These are phyloP conservation scores for Trichomycterus rosablanca DNA, from an alignment of 2,113 vertebrate species.

Conservation along the genomic window DNA sequence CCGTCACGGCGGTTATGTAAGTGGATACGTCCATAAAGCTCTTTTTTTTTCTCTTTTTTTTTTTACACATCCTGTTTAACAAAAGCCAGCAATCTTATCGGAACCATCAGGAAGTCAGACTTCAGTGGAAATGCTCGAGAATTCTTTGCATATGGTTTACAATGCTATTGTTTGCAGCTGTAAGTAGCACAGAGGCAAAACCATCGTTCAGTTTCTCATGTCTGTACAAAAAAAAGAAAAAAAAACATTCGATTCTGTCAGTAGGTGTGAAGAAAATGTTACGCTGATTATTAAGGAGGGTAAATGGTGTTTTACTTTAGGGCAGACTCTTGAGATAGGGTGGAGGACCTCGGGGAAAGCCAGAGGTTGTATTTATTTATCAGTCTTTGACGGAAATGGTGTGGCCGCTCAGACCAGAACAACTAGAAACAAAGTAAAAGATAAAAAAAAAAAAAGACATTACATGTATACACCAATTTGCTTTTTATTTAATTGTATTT, in stretches of 20 bases:
- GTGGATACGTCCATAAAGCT: constrained; percentile 42
- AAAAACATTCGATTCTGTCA: no score
- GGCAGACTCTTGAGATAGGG: constrained; percentile 63
- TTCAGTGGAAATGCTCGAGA: constrained; percentile 61
- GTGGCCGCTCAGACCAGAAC: constrained; percentile 57
- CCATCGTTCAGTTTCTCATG: constrained; percentile 21
- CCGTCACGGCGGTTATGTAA: constrained; percentile 53
- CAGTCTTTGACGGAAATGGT: constrained; percentile 64
- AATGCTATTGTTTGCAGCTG: constrained; percentile 58
- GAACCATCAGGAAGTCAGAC: constrained; percentile 69
- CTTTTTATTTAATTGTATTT: no score
- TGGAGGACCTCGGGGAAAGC: constrained; percentile 59
- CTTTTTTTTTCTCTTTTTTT: no score
- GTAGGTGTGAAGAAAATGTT: constrained; percentile 34
- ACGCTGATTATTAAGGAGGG: constrained; percentile 59
- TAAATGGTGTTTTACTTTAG: constrained; percentile 64
- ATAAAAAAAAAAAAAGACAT: background rate
- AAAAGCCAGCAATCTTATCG: constrained; percentile 70
- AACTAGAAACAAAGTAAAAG: background rate
- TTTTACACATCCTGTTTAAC: constrained; percentile 71
- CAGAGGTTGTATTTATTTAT: constrained; percentile 68
- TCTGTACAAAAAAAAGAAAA: constrained; percentile 16
- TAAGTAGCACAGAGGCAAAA: constrained; percentile 27
- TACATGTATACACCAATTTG: background rate
- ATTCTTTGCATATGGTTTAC: constrained; percentile 58